Evolutionary conservation across 1,140 invertebrate species (phyloP).

Genomic region (Alviniconcha marisindica): DNA sequence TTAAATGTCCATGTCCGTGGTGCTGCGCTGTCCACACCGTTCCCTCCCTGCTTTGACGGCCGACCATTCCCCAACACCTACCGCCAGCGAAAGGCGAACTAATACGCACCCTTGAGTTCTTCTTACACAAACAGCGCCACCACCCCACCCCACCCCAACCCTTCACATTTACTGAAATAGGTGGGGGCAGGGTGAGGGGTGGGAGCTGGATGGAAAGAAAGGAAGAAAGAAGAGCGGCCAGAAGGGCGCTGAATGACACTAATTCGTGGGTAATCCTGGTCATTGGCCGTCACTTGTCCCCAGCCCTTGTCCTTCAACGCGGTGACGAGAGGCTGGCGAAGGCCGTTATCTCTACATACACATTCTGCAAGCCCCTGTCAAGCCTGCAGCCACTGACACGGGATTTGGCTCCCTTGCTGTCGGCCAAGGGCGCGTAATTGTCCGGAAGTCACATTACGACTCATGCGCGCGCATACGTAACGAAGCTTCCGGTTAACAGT

Average conservation of each 20-base stretch:
- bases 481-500: slow-evolving; percentile 39
- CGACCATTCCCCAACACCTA: too few relatives aligned
- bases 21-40: too few relatives aligned
- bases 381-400: slow-evolving; percentile 24
- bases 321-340: background rate
- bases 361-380: slow-evolving; percentile 36
- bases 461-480: slow-evolving; percentile 41
- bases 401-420: slow-evolving; percentile 37
- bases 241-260: slow-evolving; percentile 15
- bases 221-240: background rate
- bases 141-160: too few relatives aligned
- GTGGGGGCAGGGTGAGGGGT: too few relatives aligned
- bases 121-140: too few relatives aligned
- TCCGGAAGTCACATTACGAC: slow-evolving; percentile 42
- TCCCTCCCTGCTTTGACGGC: too few relatives aligned
- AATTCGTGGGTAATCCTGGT: slow-evolving; percentile 15
- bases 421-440: slow-evolving; percentile 42
- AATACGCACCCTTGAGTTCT: too few relatives aligned
- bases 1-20: too few relatives aligned
- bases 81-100: too few relatives aligned
- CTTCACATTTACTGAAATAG: background rate
- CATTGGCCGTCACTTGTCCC: slow-evolving; percentile 14
- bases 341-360: slow-evolving; percentile 38
- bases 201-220: background rate
- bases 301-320: background rate